Evolutionary conservation across 2,888 invertebrate genomes (phyloP), one percentile per base, ranked within the genome.

Genomic region (Coelopa pilipes): DNA sequence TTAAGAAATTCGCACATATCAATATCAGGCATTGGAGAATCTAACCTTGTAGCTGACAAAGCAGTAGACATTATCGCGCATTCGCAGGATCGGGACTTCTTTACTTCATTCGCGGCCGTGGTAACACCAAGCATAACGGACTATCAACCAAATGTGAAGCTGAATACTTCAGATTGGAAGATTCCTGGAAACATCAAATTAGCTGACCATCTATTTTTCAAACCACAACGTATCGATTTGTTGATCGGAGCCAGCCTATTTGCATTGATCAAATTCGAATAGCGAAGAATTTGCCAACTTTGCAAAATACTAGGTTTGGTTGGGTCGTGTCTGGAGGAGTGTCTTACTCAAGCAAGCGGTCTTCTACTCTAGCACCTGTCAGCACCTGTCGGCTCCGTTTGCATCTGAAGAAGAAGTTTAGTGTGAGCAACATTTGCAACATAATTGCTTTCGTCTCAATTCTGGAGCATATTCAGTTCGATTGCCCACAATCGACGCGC

Each of bases 201-300:
- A 12, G 65, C 65, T 15, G 76, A 73, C 65, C 75, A 68, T 50
- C 67, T 57, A 7, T 75, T 75, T 50, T 73, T 62, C 63, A 59
- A 19, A 21, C 75, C 74, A 47, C 67, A 66, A 21, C 7, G 50
- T 34, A 24, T 73, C 46, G 73, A 76, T 24, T 53, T 68, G 13
- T 55, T 72, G 45, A 34, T 76, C 9, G 72, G 74, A 5, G 59
- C 59, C 59, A 24, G 63, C 19, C n/a, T 78, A 49, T 79, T 79
- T 75, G 71, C 53, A 76, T 78, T 47, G 78, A 78, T 17, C 76
- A 77, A 74, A 72, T 78, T 57, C 72, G 73, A 11, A 60, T 79
- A 12, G 76, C 57, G 13, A 21, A 74, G 21, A 70, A 63, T 45
- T 65, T 77, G 19, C 76, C 75, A 46, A 68, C 67, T 12, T 47